Evolutionary conservation across 2,797 vertebrate species (phyloP).

Genomic region (Phoxinus dragarum): DNA sequence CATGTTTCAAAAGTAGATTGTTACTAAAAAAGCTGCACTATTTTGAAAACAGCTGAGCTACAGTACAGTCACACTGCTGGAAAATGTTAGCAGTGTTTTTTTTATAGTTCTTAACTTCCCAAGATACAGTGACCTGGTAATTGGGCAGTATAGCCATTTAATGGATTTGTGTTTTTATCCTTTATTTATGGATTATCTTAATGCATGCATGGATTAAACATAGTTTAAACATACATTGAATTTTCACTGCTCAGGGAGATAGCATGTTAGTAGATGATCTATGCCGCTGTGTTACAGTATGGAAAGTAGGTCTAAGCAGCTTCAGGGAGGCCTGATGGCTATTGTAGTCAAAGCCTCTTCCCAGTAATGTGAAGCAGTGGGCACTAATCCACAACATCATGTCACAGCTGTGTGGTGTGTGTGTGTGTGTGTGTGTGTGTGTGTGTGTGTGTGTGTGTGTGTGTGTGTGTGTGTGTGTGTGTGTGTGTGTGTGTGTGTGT

Average conservation of each 20-base stretch:
- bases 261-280: constrained; percentile 2
- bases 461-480: too few relatives aligned
- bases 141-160: background rate
- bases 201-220: constrained; percentile 15
- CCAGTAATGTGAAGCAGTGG: constrained; percentile 61
- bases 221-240: constrained; percentile 17
- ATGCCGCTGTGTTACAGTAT: constrained; percentile 17
- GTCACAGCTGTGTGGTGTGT: constrained; percentile 50
- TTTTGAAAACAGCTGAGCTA: constrained; percentile 2
- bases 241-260: background rate
- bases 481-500: too few relatives aligned
- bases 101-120: background rate
- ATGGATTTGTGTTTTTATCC: background rate
- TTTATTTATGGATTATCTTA: background rate
- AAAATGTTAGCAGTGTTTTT: background rate
- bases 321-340: constrained; percentile 53
- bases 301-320: constrained; percentile 39
- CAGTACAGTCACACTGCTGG: background rate
- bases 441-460: too few relatives aligned
- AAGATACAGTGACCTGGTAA: background rate
- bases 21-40: constrained; percentile 2
- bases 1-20: constrained; percentile 4
- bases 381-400: constrained; percentile 70
- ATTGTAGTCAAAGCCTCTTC: constrained; percentile 70
- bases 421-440: constrained; percentile 35